Percentiles rank a stretch among this genome's conserved stretches.
Evolutionary conservation across 2,113 vertebrate species (phyloP).

Genomic region (Mustela lutreola): DNA sequence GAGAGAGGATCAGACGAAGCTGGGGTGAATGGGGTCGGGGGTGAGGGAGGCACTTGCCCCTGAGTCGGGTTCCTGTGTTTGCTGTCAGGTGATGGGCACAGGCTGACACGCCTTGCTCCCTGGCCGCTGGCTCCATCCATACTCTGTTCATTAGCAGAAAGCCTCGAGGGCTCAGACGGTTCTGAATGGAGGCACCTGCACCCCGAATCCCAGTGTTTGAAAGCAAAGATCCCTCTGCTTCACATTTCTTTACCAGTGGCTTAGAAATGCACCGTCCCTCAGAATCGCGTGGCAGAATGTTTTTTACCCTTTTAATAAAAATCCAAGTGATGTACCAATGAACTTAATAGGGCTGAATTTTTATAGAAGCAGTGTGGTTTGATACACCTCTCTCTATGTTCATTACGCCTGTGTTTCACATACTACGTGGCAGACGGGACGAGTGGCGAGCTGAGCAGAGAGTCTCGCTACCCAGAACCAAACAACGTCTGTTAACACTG

Average conservation of each 20-base stretch:
- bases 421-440: background rate
- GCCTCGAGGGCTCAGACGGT: background rate
- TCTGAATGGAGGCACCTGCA: background rate
- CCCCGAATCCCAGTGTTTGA: background rate
- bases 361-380: background rate
- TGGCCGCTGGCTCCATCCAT: background rate
- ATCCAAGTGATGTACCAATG: background rate
- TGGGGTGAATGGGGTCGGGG: fast-evolving
- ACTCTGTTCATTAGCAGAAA: background rate
- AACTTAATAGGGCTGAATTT: background rate
- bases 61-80: background rate
- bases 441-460: background rate
- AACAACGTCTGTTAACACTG: background rate
- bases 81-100: background rate
- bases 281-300: background rate
- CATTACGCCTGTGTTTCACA: background rate
- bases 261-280: background rate
- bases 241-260: background rate
- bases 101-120: background rate
- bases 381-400: background rate
- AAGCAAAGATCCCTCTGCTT: background rate
- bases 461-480: background rate
- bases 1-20: background rate
- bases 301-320: slow-evolving; percentile 37
- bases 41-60: background rate